phyloP scores from a whole-genome alignment of 1,140 invertebrate species.

The Diploscapter pachys region DNA sequence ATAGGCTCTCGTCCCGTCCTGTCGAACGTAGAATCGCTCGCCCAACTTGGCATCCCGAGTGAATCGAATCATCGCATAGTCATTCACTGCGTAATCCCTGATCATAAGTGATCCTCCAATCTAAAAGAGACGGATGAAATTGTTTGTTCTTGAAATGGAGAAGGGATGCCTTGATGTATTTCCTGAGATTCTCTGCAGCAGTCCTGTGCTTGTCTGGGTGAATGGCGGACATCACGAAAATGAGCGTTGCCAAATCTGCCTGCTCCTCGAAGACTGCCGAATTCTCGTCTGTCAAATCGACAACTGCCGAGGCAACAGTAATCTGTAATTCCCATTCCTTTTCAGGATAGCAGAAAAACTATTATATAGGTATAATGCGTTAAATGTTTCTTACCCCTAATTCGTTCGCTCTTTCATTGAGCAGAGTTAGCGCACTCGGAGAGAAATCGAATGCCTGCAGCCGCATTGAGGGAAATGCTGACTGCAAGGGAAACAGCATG shows the following conservation, averaged over 20 bases:
- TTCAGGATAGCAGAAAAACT: no score
- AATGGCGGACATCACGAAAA: slow-evolving; percentile 78
- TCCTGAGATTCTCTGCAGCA: slow-evolving; percentile 71
- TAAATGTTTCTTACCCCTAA: slow-evolving; percentile 2
- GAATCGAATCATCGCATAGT: slow-evolving; percentile 90
- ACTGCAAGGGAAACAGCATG: slow-evolving; percentile 84
- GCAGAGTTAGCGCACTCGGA: slow-evolving; percentile 39
- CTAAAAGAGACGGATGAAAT: slow-evolving; percentile 8
- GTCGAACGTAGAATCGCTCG: slow-evolving; percentile 79
- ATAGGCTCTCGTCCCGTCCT: slow-evolving; percentile 94
- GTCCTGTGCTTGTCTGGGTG: slow-evolving; percentile 74
- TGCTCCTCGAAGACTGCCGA: slow-evolving; percentile 50
- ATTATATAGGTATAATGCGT: no score
- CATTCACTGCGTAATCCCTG: slow-evolving; percentile 90
- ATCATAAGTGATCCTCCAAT: slow-evolving; percentile 85
- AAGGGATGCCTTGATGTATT: slow-evolving; percentile 56
- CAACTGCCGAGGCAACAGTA: slow-evolving; percentile 35
- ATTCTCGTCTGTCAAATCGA: slow-evolving; percentile 40
- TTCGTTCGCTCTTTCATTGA: slow-evolving; percentile 42
- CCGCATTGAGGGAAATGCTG: slow-evolving; percentile 71
- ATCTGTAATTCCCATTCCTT: background rate
- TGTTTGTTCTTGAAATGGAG: background rate
- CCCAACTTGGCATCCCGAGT: slow-evolving; percentile 70
- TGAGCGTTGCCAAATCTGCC: slow-evolving; percentile 71
- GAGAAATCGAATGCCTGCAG: slow-evolving; percentile 60